Conservation (phyloP, 2,113 vertebrate genomes). For the Pampusana beccarii region DNA sequence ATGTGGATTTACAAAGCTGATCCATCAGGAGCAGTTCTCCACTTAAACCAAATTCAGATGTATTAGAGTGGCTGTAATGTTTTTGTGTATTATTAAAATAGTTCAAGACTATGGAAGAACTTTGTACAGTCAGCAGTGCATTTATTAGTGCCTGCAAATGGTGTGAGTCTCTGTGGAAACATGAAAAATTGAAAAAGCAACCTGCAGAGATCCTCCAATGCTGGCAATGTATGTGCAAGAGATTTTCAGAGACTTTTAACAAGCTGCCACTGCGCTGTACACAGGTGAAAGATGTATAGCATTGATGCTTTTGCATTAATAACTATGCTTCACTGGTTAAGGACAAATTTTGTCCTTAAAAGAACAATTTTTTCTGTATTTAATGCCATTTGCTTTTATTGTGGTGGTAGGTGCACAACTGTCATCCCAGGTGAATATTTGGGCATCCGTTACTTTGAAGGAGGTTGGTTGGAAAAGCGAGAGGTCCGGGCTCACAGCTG, state of each 20-base stretch:
- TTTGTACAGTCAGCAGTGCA: neutral
- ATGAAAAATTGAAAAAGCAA: neutral
- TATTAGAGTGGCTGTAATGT: neutral
- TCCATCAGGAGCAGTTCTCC: neutral
- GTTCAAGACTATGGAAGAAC: neutral
- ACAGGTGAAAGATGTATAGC: neutral
- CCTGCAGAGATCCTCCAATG: neutral
- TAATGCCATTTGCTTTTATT: neutral
- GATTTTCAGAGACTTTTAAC: neutral
- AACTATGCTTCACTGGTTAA: neutral
- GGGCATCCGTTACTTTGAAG: neutral
- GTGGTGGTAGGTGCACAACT: neutral
- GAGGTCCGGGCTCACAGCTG: neutral
- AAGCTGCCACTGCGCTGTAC: neutral
- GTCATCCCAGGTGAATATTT: neutral
- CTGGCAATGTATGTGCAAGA: fast-evolving
- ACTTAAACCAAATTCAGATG: neutral
- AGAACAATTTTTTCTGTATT: neutral
- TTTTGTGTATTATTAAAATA: neutral
- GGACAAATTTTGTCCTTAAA: neutral
- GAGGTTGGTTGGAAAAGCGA: neutral
- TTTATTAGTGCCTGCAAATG: neutral
- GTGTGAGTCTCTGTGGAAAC: neutral
- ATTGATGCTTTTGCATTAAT: neutral
- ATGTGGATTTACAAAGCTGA: neutral